Evolutionary conservation across 2,797 vertebrate species (phyloP), one percentile per base, ranked within the genome.

Genomic region (Pygocentrus nattereri): DNA sequence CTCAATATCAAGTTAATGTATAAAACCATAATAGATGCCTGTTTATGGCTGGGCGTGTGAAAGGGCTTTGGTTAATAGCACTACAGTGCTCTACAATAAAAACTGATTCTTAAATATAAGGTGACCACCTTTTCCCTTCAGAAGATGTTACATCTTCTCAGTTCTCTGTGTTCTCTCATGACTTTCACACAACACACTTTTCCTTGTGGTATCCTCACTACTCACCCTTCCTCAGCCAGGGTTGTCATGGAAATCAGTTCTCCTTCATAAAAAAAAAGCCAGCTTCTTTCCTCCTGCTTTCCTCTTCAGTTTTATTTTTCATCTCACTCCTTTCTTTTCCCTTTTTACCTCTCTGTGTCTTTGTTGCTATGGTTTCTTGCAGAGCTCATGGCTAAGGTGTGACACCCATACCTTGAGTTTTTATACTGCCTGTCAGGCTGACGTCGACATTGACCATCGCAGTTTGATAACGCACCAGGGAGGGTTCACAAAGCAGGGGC

Each of bases 181-280:
- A 59, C n/a, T 84, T 79, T 82, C 80, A 79, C 82, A 79, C 83
- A 73, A 85, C 74, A 82, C 78, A 76, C 84, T 87, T 90, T 86
- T 88, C 82, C 86, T 89, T 91, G 87, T 90, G 86, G 83, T 89
- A 87, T 92, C 87, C 87, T 90, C 77, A 82, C 88, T 87, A 62
- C 88, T 87, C 86, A 85, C 85, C 78, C 85, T 86, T 83, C 83
- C 77, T 59, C 86, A 86, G 87, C 86, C 88, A 87, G 78, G 81
- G 88, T 93, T 94, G 92, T 92, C 90, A 91, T 86, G 84, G 90
- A 82, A 87, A 94, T 88, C 78, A n/a, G 25, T 79, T 85, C 62
- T 87, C 68, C 72, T 77, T 79, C 80, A 81, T 80, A 72, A 79
- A 81, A 74, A 54, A 84, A 75, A 31, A 56, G n/a, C 21, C 77